Evolutionary conservation across 2,888 invertebrate species (phyloP).

Genomic region (Suillia variegata): DNA sequence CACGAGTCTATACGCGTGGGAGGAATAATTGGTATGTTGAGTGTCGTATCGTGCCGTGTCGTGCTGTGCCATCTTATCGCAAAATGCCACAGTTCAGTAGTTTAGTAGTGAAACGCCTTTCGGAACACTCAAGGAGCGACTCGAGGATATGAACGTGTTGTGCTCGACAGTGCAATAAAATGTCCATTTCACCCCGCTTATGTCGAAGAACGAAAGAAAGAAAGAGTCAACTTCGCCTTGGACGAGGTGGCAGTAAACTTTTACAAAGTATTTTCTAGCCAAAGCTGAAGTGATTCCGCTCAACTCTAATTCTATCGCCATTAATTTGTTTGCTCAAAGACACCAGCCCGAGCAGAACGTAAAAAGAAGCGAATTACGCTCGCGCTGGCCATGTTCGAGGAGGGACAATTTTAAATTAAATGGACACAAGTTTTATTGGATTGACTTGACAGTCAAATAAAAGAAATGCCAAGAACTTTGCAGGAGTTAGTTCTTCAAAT

Average conservation of each 20-base stretch:
- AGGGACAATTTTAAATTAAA: constrained; percentile 48
- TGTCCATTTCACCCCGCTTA: background rate
- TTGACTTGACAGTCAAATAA: constrained; percentile 33
- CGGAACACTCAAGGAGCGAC: no score
- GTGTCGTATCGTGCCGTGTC: no score
- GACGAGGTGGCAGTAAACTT: background rate
- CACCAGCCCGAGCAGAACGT: background rate
- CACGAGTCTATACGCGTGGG: no score
- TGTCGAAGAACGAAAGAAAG: background rate
- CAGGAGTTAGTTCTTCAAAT: constrained; percentile 7
- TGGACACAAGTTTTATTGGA: constrained; percentile 53
- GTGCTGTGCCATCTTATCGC: no score
- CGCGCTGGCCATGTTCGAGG: background rate
- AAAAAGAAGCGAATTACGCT: no score
- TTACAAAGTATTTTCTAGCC: background rate
- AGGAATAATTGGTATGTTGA: no score
- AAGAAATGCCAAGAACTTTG: constrained; percentile 8
- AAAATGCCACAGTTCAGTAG: no score
- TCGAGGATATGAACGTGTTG: background rate
- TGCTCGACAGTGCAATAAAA: background rate
- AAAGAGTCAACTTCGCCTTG: background rate
- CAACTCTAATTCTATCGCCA: constrained; percentile 42
- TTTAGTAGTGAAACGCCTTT: no score
- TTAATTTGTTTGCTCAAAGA: constrained; percentile 38
- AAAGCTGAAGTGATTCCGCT: background rate